Conservation (phyloP, 2,797 vertebrate species). For the Gymnoscopelus braueri region DNA sequence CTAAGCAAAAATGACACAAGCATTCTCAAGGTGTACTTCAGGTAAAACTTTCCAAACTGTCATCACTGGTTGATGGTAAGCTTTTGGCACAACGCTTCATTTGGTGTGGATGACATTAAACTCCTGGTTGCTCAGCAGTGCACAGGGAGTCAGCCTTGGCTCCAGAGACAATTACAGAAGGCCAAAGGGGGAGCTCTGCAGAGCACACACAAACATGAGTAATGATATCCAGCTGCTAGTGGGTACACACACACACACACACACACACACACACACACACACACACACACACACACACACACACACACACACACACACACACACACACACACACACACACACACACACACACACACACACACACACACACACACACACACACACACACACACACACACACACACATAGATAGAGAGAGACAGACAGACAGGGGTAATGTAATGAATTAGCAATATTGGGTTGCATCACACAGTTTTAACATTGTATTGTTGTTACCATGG, state of each 20-base stretch:
- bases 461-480: no score
- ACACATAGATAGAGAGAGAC: constrained; percentile 22
- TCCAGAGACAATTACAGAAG: constrained; percentile 61
- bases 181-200: constrained; percentile 60
- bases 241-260: not conserved
- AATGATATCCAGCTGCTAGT: constrained; percentile 75
- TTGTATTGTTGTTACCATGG: no score
- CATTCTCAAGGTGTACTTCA: not conserved
- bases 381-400: constrained; percentile 39
- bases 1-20: not conserved
- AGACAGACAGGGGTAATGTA: no score
- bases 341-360: constrained; percentile 25
- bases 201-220: constrained; percentile 59
- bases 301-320: constrained; percentile 39
- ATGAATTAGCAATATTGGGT: no score
- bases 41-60: constrained; percentile 22
- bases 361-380: constrained; percentile 44
- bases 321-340: constrained; percentile 25
- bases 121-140: constrained; percentile 62
- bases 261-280: constrained; percentile 11
- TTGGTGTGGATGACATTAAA: constrained; percentile 58
- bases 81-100: constrained; percentile 38
- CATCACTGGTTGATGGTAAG: constrained; percentile 45
- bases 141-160: constrained; percentile 53
- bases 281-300: constrained; percentile 4